Conservation (phyloP, 2,888 invertebrate species). For the Tinea trinotella region DNA sequence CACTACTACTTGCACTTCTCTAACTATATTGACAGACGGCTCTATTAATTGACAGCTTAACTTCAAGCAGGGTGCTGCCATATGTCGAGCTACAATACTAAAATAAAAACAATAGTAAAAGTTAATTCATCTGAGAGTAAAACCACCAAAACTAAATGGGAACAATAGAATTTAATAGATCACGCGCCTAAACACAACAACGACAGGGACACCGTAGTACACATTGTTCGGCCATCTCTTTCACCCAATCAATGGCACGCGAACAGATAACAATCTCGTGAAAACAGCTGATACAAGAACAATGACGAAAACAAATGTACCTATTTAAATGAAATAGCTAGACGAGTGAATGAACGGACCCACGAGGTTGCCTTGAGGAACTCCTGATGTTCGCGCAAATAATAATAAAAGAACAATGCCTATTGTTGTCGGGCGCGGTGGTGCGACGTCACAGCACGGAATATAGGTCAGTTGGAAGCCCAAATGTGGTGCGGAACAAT, state of each 20-base stretch:
- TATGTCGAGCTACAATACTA: too few relatives aligned
- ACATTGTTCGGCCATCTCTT: constrained; percentile 51
- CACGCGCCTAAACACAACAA: constrained; percentile 30
- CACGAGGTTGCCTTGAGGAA: constrained; percentile 48
- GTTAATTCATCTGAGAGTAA: too few relatives aligned
- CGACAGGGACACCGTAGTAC: constrained; percentile 31
- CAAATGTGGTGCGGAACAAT: constrained; percentile 45
- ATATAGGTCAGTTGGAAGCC: constrained; percentile 64
- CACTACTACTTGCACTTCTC: too few relatives aligned
- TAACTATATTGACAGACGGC: too few relatives aligned
- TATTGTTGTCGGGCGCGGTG: constrained; percentile 50
- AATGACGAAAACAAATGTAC: constrained; percentile 66
- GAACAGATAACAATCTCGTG: constrained; percentile 46
- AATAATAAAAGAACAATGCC: constrained; percentile 66
- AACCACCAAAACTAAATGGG: constrained; percentile 21
- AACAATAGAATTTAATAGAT: constrained; percentile 50
- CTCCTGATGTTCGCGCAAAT: constrained; percentile 62
- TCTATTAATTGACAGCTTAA: too few relatives aligned
- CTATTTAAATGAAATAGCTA: constrained; percentile 51
- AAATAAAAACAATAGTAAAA: too few relatives aligned
- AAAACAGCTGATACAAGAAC: constrained; percentile 61
- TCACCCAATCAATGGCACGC: constrained; percentile 46
- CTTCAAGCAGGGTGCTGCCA: too few relatives aligned
- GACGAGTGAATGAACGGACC: constrained; percentile 58
- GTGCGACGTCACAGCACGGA: constrained; percentile 56